Percentiles rank a stretch among this genome's conserved stretches.
These are phyloP conservation scores for Styela clava DNA, from an alignment of 23 tunicate species.

Conservation along the genomic window DNA sequence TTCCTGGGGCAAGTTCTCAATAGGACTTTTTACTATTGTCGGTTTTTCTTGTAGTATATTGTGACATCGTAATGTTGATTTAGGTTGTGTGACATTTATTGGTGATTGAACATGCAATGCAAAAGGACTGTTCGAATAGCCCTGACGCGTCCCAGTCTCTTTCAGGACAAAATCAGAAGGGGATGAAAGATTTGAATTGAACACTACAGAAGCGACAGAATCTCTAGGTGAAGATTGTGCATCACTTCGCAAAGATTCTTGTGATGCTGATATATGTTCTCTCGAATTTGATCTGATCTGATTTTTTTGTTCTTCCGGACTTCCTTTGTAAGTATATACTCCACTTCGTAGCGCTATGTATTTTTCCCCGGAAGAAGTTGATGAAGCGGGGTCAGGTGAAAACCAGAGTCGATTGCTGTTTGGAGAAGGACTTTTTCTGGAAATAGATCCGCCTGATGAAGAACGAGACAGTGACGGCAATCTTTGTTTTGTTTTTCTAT, in stretches of 20 bases:
- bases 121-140: neutral
- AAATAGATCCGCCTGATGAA: conserved; percentile 50
- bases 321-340: conserved; percentile 72
- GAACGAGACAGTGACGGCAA: conserved; percentile 42
- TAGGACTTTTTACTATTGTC: conserved; percentile 2
- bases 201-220: conserved; percentile 13
- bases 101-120: neutral
- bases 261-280: no score
- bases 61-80: neutral
- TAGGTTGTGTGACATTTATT: no score
- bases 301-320: conserved; percentile 51
- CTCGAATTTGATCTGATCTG: neutral
- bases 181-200: neutral
- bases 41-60: neutral
- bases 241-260: neutral
- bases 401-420: conserved; percentile 34
- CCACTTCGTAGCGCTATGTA: conserved; percentile 78
- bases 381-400: neutral
- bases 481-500: neutral
- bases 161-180: neutral
- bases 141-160: neutral
- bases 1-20: neutral
- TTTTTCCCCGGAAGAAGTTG: conserved; percentile 33
- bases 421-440: conserved; percentile 52
- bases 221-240: neutral